phyloP scores from a whole-genome alignment of 2,113 vertebrate genomes.

The Ceuthmochares aereus region DNA sequence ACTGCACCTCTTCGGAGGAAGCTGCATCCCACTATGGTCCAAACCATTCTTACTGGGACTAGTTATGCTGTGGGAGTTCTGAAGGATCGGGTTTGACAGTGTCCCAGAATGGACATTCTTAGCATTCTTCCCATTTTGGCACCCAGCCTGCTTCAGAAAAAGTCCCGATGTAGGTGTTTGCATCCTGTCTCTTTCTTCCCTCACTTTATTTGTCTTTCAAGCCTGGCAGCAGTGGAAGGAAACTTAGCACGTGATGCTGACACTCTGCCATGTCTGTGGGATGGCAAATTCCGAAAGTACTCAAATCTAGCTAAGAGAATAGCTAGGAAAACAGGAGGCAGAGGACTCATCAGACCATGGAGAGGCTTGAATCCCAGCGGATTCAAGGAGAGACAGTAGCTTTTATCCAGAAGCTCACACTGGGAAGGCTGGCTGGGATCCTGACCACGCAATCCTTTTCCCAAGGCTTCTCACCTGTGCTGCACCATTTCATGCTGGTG shows the following conservation, averaged over 20 bases:
- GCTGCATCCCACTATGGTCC: neutral
- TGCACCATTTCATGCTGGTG: neutral
- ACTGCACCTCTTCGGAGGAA: neutral
- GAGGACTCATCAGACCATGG: neutral
- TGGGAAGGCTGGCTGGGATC: neutral
- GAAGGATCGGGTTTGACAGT: constrained; percentile 3
- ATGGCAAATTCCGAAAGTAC: neutral
- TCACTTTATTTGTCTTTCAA: constrained; percentile 64
- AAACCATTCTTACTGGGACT: neutral
- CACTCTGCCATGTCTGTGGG: constrained; percentile 45
- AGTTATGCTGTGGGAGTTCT: constrained; percentile 66
- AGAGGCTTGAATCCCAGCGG: neutral
- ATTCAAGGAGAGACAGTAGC: neutral
- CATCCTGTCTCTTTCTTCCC: constrained; percentile 63
- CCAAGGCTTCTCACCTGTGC: neutral
- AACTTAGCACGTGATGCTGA: constrained; percentile 68
- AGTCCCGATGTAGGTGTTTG: constrained; percentile 65
- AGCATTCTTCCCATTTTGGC: constrained; percentile 59
- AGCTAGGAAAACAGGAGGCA: constrained; percentile 33
- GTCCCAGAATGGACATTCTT: constrained; percentile 60
- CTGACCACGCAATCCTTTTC: neutral
- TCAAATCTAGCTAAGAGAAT: constrained; percentile 23
- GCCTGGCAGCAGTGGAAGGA: constrained; percentile 68
- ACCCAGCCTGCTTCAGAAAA: constrained; percentile 66
- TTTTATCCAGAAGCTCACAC: neutral